Percentiles rank a stretch among this genome's conserved stretches.
phyloP scores from a whole-genome alignment of 1,140 invertebrate genomes.

The Cotesia vestalis region DNA sequence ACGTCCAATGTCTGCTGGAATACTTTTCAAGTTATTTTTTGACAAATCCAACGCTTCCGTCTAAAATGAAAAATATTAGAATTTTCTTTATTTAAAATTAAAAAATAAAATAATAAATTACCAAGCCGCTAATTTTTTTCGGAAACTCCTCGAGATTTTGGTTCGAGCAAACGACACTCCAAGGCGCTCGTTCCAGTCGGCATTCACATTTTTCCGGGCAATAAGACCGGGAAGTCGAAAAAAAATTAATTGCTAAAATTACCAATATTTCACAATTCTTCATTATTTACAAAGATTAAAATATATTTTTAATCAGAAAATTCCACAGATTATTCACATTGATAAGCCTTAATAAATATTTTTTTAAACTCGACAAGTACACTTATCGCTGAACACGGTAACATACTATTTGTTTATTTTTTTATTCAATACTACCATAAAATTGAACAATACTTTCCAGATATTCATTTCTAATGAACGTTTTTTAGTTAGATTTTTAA shows the following conservation, averaged over 20 bases:
- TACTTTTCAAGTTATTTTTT: conserved; percentile 46
- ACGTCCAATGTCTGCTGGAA: conserved; percentile 47
- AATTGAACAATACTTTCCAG: too few species aligned
- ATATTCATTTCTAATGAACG: too few species aligned
- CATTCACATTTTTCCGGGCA: conserved; percentile 51
- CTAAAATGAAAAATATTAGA: conserved; percentile 35
- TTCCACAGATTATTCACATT: too few species aligned
- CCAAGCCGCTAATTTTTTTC: conserved; percentile 45
- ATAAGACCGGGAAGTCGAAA: not conserved
- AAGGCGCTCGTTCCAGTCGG: conserved; percentile 40
- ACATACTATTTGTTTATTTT: too few species aligned
- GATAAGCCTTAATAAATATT: too few species aligned
- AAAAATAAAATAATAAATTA: conserved; percentile 23
- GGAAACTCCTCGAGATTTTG: conserved; percentile 47
- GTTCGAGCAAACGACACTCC: conserved; percentile 44
- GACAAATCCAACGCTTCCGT: conserved; percentile 56
- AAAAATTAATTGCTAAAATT: conserved; percentile 7
- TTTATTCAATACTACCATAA: too few species aligned
- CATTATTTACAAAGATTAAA: conserved; percentile 6
- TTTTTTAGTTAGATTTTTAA: too few species aligned
- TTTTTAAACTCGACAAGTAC: too few species aligned
- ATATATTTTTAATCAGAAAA: not conserved
- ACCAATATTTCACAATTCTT: not conserved
- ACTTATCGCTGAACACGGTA: too few species aligned
- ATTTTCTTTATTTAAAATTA: conserved; percentile 1